These are phyloP conservation scores for Adelognathus sp. DNA, from an alignment of 2,888 invertebrate genomes.

Conservation along the genomic window DNA sequence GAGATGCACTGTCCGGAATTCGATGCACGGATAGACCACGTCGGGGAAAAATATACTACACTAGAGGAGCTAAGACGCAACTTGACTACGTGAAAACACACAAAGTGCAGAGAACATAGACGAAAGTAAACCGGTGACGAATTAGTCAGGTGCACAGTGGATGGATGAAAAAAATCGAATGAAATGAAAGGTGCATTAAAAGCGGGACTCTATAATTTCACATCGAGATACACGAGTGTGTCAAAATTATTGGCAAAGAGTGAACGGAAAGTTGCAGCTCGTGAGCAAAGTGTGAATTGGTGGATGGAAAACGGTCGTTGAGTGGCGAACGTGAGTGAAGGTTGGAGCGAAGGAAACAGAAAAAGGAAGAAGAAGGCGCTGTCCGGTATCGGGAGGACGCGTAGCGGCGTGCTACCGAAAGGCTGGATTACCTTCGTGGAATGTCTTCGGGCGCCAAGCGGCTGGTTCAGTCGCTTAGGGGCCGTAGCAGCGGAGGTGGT, in stretches of 20 bases:
- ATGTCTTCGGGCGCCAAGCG: slow-evolving; percentile 81
- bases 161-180: slow-evolving; percentile 4
- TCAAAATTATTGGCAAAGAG: not conserved
- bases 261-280: not conserved
- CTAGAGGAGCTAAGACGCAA: not conserved
- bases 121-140: not conserved
- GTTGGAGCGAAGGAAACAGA: not conserved
- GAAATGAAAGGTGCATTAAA: slow-evolving; percentile 20
- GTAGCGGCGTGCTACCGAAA: slow-evolving; percentile 67
- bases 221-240: not conserved
- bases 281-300: not conserved
- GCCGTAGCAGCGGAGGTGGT: slow-evolving; percentile 74
- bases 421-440: slow-evolving; percentile 80
- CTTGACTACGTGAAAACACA: not conserved
- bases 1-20: not conserved
- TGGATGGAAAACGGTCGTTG: not conserved
- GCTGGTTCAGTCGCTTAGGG: slow-evolving; percentile 81
- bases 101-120: not conserved
- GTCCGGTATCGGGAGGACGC: slow-evolving; percentile 43
- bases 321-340: not conserved
- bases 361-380: slow-evolving; percentile 16
- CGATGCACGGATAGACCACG: not conserved
- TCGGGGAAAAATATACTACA: not conserved
- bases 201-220: not conserved
- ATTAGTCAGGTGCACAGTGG: not conserved